Base-by-base conservation (phyloP, 2,888 invertebrate species). In the Embidobia sp. region DNA sequence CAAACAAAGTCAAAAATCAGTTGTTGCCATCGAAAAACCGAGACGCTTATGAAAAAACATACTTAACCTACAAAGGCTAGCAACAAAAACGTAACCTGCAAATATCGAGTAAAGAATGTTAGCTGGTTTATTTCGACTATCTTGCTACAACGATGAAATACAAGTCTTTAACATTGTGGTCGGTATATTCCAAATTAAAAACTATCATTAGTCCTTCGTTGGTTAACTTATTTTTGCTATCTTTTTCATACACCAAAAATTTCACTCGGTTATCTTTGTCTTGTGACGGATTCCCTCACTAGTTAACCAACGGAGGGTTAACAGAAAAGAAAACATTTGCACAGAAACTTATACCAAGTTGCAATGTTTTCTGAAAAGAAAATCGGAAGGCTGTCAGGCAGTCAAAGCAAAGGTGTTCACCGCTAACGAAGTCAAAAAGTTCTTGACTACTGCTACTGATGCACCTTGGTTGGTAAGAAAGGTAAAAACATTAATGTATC, bases 301-400 rank as follows among this genome's bases (percentile, higher is more conserved):
- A n/a, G n/a, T n/a, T n/a, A n/a, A n/a, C n/a, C n/a, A n/a, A n/a
- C n/a, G n/a, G n/a, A n/a, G n/a, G 10, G 40, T 53, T 13, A 10
- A 11, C n/a, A 19, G 4, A 4, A 33, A 51, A 0, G 51, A 51
- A 22, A 8, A 33, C 0, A 19, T 51, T 8, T n/a, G 35, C 3
- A 51, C 35, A n/a, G 6, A 51, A 22, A 2, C 11, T 11, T 51
- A 10, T 19, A 11, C 35, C 11, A 51, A 33, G 29, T 18, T 51
- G 19, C 33, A 22, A 33, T 19, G 22, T 51, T 33, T 51, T 6
- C 7, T 51, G 2, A 51, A 84, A 77, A 75, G 81, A 37, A 67
- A 81, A 63, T 70, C 73, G 6, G 70, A 78, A 16, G 85, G 84
- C 0, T 55, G 13, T 13, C n/a, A 10, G 0, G 15, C 40, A 11